Evolutionary conservation across 2,888 invertebrate genomes (phyloP).

Genomic region (Orchesella flavescens): DNA sequence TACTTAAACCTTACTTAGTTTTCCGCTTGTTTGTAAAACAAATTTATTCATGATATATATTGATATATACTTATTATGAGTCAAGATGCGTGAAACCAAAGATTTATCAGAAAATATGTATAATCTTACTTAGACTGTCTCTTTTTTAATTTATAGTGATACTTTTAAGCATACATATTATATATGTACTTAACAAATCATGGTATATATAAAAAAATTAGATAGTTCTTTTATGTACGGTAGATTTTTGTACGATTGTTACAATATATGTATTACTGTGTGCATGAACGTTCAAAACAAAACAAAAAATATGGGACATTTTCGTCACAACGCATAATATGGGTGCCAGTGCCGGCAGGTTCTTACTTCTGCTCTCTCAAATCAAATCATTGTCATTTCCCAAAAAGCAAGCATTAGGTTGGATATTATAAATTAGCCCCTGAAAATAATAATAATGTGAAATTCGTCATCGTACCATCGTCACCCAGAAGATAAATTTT

Average conservation of each 20-base stretch:
- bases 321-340: background rate
- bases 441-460: background rate
- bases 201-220: background rate
- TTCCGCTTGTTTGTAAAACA: slow-evolving; percentile 21
- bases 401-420: background rate
- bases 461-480: too few species aligned
- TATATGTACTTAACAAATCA: background rate
- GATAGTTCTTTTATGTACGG: slow-evolving; percentile 4
- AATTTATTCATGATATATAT: background rate
- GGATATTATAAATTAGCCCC: background rate
- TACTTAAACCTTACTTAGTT: background rate
- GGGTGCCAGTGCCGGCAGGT: background rate
- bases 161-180: background rate
- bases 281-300: slow-evolving; percentile 7
- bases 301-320: background rate
- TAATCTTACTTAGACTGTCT: slow-evolving; percentile 42
- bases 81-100: slow-evolving; percentile 53
- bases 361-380: background rate
- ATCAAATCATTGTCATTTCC: background rate
- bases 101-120: slow-evolving; percentile 39
- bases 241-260: slow-evolving; percentile 51
- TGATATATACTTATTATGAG: slow-evolving; percentile 7
- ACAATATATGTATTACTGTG: slow-evolving; percentile 1
- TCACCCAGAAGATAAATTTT: too few species aligned
- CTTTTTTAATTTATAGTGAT: slow-evolving; percentile 30